These are phyloP conservation scores for Nyctereutes procyonoides DNA, from an alignment of 2,113 vertebrate genomes.

Conservation along the genomic window DNA sequence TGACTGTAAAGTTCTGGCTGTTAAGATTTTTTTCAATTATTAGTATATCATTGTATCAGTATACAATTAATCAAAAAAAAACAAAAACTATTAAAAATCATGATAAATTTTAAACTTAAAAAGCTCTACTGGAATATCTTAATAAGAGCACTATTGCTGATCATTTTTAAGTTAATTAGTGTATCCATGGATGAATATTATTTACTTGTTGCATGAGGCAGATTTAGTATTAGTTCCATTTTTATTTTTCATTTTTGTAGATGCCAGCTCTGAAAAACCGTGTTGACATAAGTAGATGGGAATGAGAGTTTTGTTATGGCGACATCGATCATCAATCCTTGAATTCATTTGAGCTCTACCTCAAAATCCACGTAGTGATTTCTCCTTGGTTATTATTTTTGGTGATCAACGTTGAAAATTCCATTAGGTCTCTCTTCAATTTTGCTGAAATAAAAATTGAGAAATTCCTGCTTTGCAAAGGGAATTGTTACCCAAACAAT, in stretches of 20 bases:
- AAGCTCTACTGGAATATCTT: neutral
- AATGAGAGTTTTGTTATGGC: neutral
- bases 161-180: conserved; percentile 2
- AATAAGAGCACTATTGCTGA: neutral
- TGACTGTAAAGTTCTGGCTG: neutral
- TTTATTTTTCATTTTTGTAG: neutral
- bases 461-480: neutral
- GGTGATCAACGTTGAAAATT: neutral
- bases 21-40: neutral
- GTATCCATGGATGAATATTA: neutral
- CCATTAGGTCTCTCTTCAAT: neutral
- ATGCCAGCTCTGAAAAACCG: neutral
- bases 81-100: neutral
- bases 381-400: neutral
- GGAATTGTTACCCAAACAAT: neutral
- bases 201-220: neutral
- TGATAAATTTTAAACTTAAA: neutral
- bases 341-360: neutral
- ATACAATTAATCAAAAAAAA: neutral
- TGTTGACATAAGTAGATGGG: neutral
- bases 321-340: neutral
- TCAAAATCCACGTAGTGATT: neutral
- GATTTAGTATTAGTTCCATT: neutral
- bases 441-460: conserved; percentile 26
- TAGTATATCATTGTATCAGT: neutral